These are phyloP conservation scores for Malacoctenus gilli DNA, from an alignment of 2,797 vertebrate species.

Conservation along the genomic window DNA sequence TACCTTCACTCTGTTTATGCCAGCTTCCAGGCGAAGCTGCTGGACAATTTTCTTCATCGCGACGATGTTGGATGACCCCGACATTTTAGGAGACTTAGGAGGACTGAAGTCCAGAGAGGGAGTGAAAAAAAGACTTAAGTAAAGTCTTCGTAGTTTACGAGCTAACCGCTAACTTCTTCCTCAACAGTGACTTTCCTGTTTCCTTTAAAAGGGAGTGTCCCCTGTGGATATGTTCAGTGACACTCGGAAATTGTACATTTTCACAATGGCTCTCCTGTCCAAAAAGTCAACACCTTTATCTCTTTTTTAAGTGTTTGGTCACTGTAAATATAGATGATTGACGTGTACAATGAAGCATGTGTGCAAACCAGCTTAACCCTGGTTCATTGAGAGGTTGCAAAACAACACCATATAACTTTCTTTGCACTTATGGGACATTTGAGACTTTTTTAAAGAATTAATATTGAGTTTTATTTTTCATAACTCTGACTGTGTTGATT, in stretches of 20 bases:
- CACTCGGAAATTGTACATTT: background rate
- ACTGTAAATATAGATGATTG: too few relatives aligned
- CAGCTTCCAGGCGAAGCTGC: constrained; percentile 90
- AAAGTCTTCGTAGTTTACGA: background rate
- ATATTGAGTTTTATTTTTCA: too few relatives aligned
- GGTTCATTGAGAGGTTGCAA: too few relatives aligned
- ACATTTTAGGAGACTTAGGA: constrained; percentile 76
- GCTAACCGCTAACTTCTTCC: constrained; percentile 33
- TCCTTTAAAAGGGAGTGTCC: constrained; percentile 33
- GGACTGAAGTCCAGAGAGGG: too few relatives aligned
- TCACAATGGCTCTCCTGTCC: too few relatives aligned
- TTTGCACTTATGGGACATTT: too few relatives aligned
- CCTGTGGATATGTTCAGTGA: constrained; percentile 31
- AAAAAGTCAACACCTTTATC: too few relatives aligned
- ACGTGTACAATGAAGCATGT: too few relatives aligned
- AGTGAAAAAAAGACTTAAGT: background rate
- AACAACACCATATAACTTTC: too few relatives aligned
- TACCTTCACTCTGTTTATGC: constrained; percentile 92
- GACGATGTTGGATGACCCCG: constrained; percentile 86
- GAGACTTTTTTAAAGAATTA: too few relatives aligned
- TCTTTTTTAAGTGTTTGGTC: background rate
- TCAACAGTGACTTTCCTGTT: constrained; percentile 62
- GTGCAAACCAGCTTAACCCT: too few relatives aligned
- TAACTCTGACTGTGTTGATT: too few relatives aligned
- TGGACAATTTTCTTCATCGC: constrained; percentile 93